Evolutionary conservation across 2,797 vertebrate species (phyloP), one percentile per base, ranked within the genome.

Genomic region (Sciurus vulgaris): DNA sequence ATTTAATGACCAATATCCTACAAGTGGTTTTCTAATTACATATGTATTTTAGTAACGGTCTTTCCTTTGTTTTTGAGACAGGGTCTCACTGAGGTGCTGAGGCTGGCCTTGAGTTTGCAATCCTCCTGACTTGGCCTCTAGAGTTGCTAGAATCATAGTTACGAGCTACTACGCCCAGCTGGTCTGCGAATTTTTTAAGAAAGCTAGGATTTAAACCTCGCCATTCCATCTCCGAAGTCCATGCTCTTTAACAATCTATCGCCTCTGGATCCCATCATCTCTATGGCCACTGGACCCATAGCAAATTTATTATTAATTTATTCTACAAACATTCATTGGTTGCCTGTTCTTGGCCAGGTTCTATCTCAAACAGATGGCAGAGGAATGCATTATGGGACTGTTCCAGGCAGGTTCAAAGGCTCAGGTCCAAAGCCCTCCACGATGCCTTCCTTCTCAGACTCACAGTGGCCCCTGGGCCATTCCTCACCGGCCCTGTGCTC

Each of bases 1-100:
- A 73, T 41, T 78, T 77, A 93, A 86, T 82, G 84, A 95, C 79
- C 67, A 14, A 85, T 93, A 77, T 47, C 69, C 28, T 67, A 91
- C 8, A 47, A 6, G 14, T 73, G 54, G n/a, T 61, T 77, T 93
- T 26, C 86, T 72, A 95, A 85, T 81, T 93, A 65, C 12, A 38
- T 49, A 38, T 56, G 26, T 87, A 59, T 87, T 83, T 77, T 92
- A 90, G 47, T 84, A 77, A 95, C 93, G 26, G 28, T 6, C 38
- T 87, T 85, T 89, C 54, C 54, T 59, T 59, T 59, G 22, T 26
- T 59, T 24, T 59, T 59, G 56, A 59, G 24, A 59, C 56, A 59
- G 56, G 56, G 56, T 59, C 24, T 59, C 24, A 9, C 56, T 59
- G 3, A 26, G 56, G 24, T 59, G 22, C 56, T 11, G 9, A 59